These are phyloP conservation scores for Rostratula benghalensis DNA, from an alignment of 2,113 vertebrate genomes.

Conservation along the genomic window DNA sequence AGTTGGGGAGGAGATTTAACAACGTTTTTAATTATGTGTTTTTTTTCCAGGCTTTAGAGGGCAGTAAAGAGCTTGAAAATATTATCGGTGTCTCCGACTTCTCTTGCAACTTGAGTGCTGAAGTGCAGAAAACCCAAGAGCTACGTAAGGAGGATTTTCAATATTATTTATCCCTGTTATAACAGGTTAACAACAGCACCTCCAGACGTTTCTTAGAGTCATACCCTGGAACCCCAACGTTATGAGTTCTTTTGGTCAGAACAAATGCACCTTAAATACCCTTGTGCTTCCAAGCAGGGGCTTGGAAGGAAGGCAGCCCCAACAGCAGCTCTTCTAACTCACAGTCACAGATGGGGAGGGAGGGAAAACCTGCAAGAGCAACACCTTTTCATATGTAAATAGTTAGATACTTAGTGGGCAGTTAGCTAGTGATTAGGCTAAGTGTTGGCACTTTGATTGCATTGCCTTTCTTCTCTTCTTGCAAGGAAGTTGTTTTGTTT, in stretches of 20 bases:
- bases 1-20: neutral
- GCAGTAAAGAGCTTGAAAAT: constrained; percentile 86
- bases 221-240: neutral
- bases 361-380: constrained; percentile 27
- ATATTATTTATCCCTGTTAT: neutral
- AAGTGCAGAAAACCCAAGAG: constrained; percentile 75
- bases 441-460: constrained; percentile 29
- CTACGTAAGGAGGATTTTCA: constrained; percentile 74
- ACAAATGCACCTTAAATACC: neutral
- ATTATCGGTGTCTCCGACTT: constrained; percentile 42
- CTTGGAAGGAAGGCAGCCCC: neutral
- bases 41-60: constrained; percentile 83
- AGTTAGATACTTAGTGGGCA: constrained; percentile 53
- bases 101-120: constrained; percentile 60
- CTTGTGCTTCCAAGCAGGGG: neutral
- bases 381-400: constrained; percentile 54
- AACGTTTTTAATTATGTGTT: neutral
- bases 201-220: neutral
- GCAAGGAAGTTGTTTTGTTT: constrained; percentile 62
- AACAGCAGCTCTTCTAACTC: neutral
- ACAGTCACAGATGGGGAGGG: neutral
- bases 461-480: constrained; percentile 16
- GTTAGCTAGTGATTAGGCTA: constrained; percentile 47
- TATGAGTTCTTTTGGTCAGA: neutral
- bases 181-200: neutral